phyloP scores from a whole-genome alignment of 2,888 invertebrate genomes.

The Drosophila buzzatii region DNA sequence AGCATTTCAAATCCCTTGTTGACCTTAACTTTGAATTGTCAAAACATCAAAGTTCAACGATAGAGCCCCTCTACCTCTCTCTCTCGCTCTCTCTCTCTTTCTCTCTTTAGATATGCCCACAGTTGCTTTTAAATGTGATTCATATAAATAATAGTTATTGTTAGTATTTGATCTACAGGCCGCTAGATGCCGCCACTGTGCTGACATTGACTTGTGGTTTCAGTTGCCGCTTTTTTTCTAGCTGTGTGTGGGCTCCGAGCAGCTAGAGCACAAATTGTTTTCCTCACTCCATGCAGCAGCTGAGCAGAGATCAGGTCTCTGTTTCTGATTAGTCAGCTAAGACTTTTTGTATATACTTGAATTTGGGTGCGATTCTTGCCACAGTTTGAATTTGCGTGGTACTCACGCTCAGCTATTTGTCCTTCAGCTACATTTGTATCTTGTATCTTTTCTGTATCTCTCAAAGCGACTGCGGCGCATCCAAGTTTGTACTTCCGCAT shows the following conservation, averaged over 20 bases:
- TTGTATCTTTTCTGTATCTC: conserved; percentile 15
- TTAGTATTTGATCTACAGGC: conserved; percentile 31
- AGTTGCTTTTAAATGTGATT: conserved; percentile 34
- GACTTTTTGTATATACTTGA: conserved; percentile 8
- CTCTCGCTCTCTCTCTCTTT: not conserved
- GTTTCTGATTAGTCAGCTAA: conserved; percentile 67
- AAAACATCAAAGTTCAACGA: conserved; percentile 71
- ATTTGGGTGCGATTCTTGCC: conserved; percentile 71
- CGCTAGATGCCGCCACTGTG: conserved; percentile 70
- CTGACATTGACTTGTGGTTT: conserved; percentile 83
- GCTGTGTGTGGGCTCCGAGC: conserved; percentile 76
- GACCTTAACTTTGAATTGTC: conserved; percentile 81
- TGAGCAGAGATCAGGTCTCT: conserved; percentile 37
- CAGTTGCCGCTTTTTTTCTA: conserved; percentile 55
- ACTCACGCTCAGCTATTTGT: conserved; percentile 56
- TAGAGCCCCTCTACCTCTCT: conserved; percentile 2
- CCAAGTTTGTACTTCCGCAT: conserved; percentile 65
- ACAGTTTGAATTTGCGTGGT: conserved; percentile 65
- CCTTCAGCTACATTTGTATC: conserved; percentile 65
- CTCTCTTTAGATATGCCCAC: not conserved
- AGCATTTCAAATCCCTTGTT: conserved; percentile 80
- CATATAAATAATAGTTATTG: conserved; percentile 12
- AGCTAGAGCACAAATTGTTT: conserved; percentile 65
- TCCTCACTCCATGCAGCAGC: conserved; percentile 62
- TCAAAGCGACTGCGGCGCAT: conserved; percentile 55